These are phyloP conservation scores for Nettapus auritus DNA, from an alignment of 2,113 vertebrate species.

Conservation along the genomic window DNA sequence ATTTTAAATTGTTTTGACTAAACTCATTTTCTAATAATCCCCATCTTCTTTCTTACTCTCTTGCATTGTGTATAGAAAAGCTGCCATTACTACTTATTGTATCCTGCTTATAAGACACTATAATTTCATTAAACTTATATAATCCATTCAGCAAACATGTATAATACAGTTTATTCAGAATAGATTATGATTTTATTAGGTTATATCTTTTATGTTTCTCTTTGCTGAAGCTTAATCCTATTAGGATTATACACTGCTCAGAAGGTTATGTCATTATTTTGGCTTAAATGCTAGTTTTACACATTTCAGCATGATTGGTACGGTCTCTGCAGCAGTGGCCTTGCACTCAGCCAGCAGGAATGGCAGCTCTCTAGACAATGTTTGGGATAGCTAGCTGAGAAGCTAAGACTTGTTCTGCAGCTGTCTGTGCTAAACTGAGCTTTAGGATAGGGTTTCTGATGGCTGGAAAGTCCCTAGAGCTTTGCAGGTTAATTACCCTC, in stretches of 20 bases:
- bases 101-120: slow-evolving; percentile 50
- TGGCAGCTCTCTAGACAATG: slow-evolving; percentile 13
- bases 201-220: slow-evolving; percentile 56
- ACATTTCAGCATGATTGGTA: slow-evolving; percentile 43
- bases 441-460: slow-evolving; percentile 38
- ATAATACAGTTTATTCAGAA: slow-evolving; percentile 54
- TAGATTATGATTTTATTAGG: slow-evolving; percentile 57
- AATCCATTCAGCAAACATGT: slow-evolving; percentile 61
- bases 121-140: slow-evolving; percentile 66
- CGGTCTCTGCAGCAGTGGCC: neutral
- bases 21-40: slow-evolving; percentile 56
- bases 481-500: neutral
- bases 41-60: slow-evolving; percentile 35
- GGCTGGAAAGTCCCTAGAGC: slow-evolving; percentile 20
- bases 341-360: slow-evolving; percentile 17
- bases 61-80: slow-evolving; percentile 33
- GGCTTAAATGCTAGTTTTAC: slow-evolving; percentile 66
- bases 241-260: slow-evolving; percentile 37
- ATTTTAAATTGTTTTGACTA: slow-evolving; percentile 41
- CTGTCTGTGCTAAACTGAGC: slow-evolving; percentile 44
- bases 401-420: slow-evolving; percentile 18
- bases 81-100: slow-evolving; percentile 63
- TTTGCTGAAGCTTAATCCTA: slow-evolving; percentile 57
- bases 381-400: slow-evolving; percentile 7
- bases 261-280: slow-evolving; percentile 56